phyloP scores from a whole-genome alignment of 2,113 vertebrate genomes.

The Zingel zingel region DNA sequence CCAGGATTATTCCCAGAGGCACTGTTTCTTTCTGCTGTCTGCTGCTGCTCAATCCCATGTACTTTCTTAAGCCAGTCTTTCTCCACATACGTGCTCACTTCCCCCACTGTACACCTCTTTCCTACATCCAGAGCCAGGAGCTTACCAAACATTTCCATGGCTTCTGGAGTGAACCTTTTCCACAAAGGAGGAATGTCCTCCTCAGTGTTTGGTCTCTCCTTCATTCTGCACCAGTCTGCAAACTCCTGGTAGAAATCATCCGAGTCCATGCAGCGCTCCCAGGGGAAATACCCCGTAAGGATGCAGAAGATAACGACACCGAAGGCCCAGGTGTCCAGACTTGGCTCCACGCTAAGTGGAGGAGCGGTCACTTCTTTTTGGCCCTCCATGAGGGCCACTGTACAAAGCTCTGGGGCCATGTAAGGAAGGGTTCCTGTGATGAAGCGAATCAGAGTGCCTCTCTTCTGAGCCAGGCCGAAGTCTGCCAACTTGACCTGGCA shows the following conservation, averaged over 20 bases:
- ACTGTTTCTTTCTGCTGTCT: slow-evolving; percentile 21
- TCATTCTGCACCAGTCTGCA: slow-evolving; percentile 84
- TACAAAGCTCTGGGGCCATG: slow-evolving; percentile 91
- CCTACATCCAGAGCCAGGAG: slow-evolving; percentile 87
- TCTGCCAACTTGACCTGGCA: slow-evolving; percentile 90
- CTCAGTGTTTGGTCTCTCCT: slow-evolving; percentile 66
- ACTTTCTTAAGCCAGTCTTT: slow-evolving; percentile 80
- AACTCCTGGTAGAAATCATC: slow-evolving; percentile 96
- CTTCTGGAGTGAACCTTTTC: slow-evolving; percentile 86
- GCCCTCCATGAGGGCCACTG: slow-evolving; percentile 72
- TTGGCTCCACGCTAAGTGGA: slow-evolving; percentile 88
- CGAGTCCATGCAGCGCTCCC: slow-evolving; percentile 87
- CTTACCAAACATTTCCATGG: slow-evolving; percentile 88
- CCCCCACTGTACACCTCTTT: slow-evolving; percentile 81
- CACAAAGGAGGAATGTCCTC: slow-evolving; percentile 88
- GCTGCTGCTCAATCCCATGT: slow-evolving; percentile 8
- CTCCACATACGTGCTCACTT: slow-evolving; percentile 80
- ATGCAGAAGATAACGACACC: slow-evolving; percentile 94
- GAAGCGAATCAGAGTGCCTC: slow-evolving; percentile 90
- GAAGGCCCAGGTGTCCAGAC: slow-evolving; percentile 94
- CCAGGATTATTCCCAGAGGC: slow-evolving; percentile 28
- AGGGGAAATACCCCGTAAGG: slow-evolving; percentile 95
- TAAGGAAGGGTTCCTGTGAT: slow-evolving; percentile 92
- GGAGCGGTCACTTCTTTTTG: slow-evolving; percentile 77
- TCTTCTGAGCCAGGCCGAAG: slow-evolving; percentile 92